Evolutionary conservation across 2,888 invertebrate species (phyloP), one percentile per base, ranked within the genome.

Genomic region (Sympetrum striolatum): DNA sequence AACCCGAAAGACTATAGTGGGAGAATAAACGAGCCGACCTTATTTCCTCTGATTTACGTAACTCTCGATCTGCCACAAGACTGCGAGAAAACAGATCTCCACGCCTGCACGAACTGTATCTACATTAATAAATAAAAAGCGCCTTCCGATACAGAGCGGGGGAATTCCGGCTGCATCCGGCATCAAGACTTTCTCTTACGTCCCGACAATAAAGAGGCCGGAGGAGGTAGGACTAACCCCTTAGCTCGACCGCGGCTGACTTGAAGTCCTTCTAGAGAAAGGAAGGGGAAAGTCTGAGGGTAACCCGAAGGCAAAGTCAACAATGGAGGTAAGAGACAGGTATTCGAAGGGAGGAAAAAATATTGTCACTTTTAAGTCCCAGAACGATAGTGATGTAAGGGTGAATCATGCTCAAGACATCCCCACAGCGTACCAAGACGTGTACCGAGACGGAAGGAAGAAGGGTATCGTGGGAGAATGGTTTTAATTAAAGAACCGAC

Each of bases 31-130:
- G 44, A 48, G 48, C 15, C 82, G 53, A 82, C 82, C 82, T 82
- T 53, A 82, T 82, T 82, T 82, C 82, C 58, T 5, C 48, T 58
- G 53, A 48, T 81, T 48, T 81, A 81, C 81, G 81, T 81, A 81
- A 81, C 18, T 53, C 44, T 82, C 82, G 82, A 82, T 58, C 58
- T 35, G 1, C 22, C 0, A 2, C 73, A 10, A 5, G 73, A 73
- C 31, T 25, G 73, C 22, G 31, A 73, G 73, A 73, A 73, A 73
- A 73, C 25, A 73, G 31, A 25, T 31, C 73, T 73, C 22, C 64
- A 22, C 22, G 64, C 64, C 2, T 12, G 6, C 31, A 31, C 73
- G 73, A 73, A 22, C 73, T 22, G 5, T 73, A 73, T 73, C 73
- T 73, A 73, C 31, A 31, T 73, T 73, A 73, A 73, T 73, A 73